These are phyloP conservation scores for Phortica okadai DNA, from an alignment of 2,888 invertebrate genomes.

Conservation along the genomic window DNA sequence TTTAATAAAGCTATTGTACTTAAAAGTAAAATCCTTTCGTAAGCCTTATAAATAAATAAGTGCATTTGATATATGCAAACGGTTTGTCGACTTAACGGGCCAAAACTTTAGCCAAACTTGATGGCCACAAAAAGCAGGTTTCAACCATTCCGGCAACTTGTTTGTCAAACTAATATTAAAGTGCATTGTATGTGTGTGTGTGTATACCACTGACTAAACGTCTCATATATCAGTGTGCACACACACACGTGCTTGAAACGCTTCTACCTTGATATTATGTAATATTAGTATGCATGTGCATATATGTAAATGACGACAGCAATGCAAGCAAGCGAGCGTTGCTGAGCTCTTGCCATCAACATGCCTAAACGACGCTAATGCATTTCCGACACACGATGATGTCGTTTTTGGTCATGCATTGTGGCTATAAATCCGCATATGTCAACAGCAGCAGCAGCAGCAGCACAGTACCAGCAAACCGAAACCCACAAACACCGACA, in stretches of 20 bases:
- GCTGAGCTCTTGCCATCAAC: no score
- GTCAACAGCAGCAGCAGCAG: conserved; percentile 16
- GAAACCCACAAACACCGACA: neutral
- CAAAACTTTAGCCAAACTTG: no score
- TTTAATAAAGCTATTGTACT: no score
- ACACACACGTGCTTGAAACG: conserved; percentile 1
- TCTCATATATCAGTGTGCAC: neutral
- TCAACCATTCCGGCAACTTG: no score
- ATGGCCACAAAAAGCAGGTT: no score
- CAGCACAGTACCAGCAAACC: neutral
- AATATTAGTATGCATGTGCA: conserved; percentile 19
- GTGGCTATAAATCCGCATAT: conserved; percentile 15
- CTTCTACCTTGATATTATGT: neutral
- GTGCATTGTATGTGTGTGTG: conserved; percentile 21
- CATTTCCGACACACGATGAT: conserved; percentile 12
- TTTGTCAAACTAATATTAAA: neutral
- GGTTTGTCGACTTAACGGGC: no score
- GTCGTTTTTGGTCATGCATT: conserved; percentile 7
- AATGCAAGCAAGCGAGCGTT: neutral
- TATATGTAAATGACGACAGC: conserved; percentile 36
- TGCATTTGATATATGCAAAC: no score
- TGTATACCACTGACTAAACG: neutral
- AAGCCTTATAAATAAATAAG: no score
- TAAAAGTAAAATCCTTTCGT: no score
- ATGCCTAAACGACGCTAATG: conserved; percentile 12